Conservation (phyloP, 2,888 invertebrate genomes). For the Catocala sponsa region DNA sequence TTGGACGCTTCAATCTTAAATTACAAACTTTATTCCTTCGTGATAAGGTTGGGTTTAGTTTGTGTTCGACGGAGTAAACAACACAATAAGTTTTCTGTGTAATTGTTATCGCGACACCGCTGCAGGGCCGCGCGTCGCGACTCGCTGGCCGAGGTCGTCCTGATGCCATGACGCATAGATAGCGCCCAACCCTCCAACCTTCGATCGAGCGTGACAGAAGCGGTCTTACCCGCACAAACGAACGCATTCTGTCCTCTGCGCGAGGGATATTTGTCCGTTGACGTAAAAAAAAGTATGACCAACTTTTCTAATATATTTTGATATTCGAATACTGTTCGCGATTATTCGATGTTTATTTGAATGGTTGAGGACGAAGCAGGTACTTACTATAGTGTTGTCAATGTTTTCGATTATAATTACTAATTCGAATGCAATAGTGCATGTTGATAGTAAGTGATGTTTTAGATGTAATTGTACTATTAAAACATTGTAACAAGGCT, state of each 20-base stretch:
- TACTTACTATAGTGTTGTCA: too few relatives aligned
- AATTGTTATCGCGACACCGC: constrained; percentile 80
- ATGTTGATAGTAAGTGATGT: too few relatives aligned
- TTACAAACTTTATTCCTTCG: constrained; percentile 8
- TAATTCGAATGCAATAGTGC: too few relatives aligned
- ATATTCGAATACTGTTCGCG: too few relatives aligned
- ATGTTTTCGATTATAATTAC: too few relatives aligned
- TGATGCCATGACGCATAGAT: constrained; percentile 70
- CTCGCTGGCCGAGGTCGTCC: constrained; percentile 51
- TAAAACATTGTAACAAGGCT: too few relatives aligned
- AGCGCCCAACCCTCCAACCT: constrained; percentile 72
- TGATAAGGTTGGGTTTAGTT: constrained; percentile 36
- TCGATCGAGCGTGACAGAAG: constrained; percentile 43
- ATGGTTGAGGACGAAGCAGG: too few relatives aligned
- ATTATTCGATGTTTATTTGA: too few relatives aligned
- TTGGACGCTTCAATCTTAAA: neutral
- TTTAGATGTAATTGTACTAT: too few relatives aligned
- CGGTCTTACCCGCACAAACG: neutral
- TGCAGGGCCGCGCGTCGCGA: constrained; percentile 57
- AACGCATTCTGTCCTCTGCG: neutral
- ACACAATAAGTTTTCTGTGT: constrained; percentile 73
- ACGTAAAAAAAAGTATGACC: too few relatives aligned
- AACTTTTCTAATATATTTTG: too few relatives aligned
- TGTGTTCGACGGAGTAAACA: constrained; percentile 48
- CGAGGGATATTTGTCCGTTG: neutral